Percentiles rank a stretch among this genome's conserved stretches.
Conservation (phyloP, 2,888 invertebrate genomes). For the Drosophila atripex region DNA sequence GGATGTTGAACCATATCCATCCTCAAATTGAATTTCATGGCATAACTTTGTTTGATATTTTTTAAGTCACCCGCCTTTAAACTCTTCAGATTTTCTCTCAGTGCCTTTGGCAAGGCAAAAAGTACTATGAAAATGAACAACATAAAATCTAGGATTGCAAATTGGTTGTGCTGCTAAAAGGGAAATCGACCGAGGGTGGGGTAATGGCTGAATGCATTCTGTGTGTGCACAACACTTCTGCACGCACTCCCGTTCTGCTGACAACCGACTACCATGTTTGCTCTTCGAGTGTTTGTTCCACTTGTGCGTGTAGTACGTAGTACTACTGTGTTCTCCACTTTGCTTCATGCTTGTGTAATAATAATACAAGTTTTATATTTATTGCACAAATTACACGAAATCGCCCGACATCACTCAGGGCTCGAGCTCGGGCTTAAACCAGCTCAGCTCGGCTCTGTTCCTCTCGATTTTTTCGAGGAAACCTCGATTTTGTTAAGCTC, state of each 20-base stretch:
- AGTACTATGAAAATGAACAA: conserved; percentile 7
- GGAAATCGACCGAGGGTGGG: conserved; percentile 11
- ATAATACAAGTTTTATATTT: conserved; percentile 44
- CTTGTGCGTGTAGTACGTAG: background rate
- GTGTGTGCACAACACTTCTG: conserved; percentile 38
- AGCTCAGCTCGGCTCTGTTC: conserved; percentile 12
- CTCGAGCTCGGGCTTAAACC: background rate
- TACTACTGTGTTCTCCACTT: background rate
- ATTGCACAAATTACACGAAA: conserved; percentile 41
- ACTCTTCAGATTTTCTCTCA: background rate
- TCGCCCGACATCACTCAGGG: conserved; percentile 26
- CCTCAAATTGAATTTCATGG: no score
- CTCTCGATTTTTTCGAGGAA: background rate
- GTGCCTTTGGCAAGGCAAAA: background rate
- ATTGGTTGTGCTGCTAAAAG: conserved; percentile 18
- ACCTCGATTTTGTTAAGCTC: conserved; percentile 18
- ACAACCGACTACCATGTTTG: conserved; percentile 21
- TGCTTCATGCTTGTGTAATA: conserved; percentile 6
- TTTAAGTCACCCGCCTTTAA: background rate
- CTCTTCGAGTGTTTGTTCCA: background rate
- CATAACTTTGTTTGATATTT: background rate
- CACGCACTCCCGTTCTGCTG: conserved; percentile 21
- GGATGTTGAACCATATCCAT: background rate
- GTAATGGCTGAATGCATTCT: conserved; percentile 40
- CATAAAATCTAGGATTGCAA: conserved; percentile 36